Conservation (phyloP, 2,797 vertebrate genomes). For the Spinus olivaceus region DNA sequence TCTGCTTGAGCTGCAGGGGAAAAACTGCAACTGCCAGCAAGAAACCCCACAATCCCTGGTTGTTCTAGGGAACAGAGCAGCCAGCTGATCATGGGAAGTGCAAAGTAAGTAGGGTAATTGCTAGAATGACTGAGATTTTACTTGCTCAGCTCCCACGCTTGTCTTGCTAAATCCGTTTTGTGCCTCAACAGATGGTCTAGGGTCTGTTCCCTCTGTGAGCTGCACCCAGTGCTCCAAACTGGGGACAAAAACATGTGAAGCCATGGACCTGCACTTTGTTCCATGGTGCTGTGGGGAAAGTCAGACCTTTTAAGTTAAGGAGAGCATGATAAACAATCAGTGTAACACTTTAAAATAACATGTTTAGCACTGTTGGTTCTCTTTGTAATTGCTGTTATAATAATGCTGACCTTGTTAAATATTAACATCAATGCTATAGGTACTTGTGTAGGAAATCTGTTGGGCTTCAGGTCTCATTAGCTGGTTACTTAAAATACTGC, state of each 20-base stretch:
- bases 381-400: neutral
- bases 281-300: neutral
- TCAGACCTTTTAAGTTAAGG: neutral
- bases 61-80: neutral
- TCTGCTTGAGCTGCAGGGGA: neutral
- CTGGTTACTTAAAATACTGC: neutral
- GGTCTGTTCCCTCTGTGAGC: neutral
- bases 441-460: neutral
- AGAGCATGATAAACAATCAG: neutral
- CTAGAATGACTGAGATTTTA: constrained; percentile 39
- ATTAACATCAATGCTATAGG: neutral
- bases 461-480: neutral
- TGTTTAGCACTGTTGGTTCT: neutral
- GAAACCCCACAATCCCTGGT: neutral
- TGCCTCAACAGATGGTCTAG: constrained; percentile 28
- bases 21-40: constrained; percentile 16
- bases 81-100: constrained; percentile 25
- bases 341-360: neutral
- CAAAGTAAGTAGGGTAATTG: constrained; percentile 39
- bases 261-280: neutral
- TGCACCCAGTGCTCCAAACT: neutral
- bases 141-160: constrained; percentile 42
- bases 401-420: neutral
- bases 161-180: constrained; percentile 26
- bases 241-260: neutral